These are phyloP conservation scores for Thalassarche chlororhynchos DNA, from an alignment of 2,113 vertebrate genomes.

Conservation along the genomic window DNA sequence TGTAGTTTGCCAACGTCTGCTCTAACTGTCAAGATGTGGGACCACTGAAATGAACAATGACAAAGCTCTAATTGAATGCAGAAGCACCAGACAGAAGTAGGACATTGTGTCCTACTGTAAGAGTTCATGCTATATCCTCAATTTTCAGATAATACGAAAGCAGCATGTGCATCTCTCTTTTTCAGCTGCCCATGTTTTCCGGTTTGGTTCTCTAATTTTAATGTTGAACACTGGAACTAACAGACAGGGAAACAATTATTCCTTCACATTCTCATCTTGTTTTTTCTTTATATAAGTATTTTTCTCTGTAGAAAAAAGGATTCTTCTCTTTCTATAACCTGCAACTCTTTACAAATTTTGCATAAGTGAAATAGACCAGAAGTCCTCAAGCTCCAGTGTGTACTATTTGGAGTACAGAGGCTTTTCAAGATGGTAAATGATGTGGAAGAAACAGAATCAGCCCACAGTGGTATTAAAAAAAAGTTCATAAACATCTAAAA, in stretches of 20 bases:
- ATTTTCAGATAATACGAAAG: background rate
- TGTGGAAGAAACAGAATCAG: background rate
- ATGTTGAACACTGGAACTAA: background rate
- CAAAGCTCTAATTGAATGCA: conserved; percentile 17
- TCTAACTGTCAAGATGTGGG: background rate
- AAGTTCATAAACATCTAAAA: background rate
- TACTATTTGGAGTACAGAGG: background rate
- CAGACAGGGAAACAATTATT: background rate
- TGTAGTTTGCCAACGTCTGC: conserved; percentile 2
- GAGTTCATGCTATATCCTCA: background rate
- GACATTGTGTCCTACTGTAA: background rate
- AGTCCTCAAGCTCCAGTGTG: background rate
- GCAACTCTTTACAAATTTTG: background rate
- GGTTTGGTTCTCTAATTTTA: background rate
- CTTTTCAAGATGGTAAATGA: background rate
- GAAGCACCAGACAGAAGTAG: background rate
- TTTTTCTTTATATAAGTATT: background rate
- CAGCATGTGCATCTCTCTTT: background rate
- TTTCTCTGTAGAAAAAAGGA: background rate
- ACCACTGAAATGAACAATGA: background rate
- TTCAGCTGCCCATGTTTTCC: background rate
- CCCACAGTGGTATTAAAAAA: background rate
- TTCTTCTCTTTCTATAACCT: background rate
- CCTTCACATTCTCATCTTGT: background rate
- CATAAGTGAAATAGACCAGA: background rate